These are phyloP conservation scores for Vanessa atalanta DNA, from an alignment of 1,140 invertebrate species.

Conservation along the genomic window DNA sequence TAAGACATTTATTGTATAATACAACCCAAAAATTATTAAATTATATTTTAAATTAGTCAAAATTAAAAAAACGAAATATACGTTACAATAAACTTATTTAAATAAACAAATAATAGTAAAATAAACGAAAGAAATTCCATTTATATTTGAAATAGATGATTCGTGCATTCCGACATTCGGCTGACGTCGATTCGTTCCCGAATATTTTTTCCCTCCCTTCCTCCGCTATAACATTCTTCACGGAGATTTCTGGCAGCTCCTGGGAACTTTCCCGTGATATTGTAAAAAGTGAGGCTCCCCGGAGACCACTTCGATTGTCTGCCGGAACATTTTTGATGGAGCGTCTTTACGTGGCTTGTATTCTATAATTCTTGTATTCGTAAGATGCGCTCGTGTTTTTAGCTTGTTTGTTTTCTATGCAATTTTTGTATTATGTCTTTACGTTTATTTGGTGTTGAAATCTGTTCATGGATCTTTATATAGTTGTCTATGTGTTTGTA, in stretches of 20 bases:
- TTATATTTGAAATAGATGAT: constrained; percentile 6
- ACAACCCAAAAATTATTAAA: no score
- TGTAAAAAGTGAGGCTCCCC: constrained; percentile 48
- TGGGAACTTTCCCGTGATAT: constrained; percentile 48
- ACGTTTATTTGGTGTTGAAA: no score
- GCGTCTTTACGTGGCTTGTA: constrained; percentile 21
- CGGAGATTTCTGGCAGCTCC: constrained; percentile 46
- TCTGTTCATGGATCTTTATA: no score
- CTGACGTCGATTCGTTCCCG: constrained; percentile 35
- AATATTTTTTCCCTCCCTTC: constrained; percentile 47
- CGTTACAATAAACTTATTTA: neutral
- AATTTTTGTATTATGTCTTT: neutral
- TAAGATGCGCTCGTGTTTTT: neutral
- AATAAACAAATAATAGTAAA: neutral
- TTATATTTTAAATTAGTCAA: no score
- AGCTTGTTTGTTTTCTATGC: neutral
- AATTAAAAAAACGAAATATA: neutral
- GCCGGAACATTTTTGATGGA: constrained; percentile 32
- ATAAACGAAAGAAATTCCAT: neutral
- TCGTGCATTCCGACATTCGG: constrained; percentile 21
- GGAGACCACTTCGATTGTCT: constrained; percentile 36
- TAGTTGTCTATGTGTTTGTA: no score
- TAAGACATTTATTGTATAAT: no score
- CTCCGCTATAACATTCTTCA: constrained; percentile 50
- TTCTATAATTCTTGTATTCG: constrained; percentile 17